phyloP scores from a whole-genome alignment of 2,797 vertebrate species.

The Pipistrellus pipistrellus region DNA sequence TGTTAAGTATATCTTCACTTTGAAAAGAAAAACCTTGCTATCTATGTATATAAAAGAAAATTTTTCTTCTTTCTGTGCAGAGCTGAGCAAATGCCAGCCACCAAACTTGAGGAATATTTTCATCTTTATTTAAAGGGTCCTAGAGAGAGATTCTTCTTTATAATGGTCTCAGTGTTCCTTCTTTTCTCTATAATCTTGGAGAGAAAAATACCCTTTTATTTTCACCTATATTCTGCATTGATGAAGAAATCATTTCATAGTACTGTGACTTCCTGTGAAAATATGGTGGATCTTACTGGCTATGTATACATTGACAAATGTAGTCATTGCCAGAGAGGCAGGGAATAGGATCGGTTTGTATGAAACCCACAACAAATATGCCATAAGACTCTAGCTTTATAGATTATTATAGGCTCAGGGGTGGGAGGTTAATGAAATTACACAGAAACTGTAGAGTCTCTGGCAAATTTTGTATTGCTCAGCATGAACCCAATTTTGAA shows the following conservation, averaged over 20 bases:
- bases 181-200: neutral
- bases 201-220: neutral
- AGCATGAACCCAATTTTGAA: neutral
- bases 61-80: neutral
- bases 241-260: neutral
- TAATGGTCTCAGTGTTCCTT: neutral
- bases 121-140: neutral
- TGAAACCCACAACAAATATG: neutral
- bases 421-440: neutral
- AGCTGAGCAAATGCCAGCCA: neutral
- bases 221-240: neutral
- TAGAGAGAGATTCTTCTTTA: neutral
- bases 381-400: neutral
- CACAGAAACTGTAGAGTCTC: neutral
- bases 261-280: neutral
- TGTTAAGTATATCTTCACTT: constrained; percentile 15
- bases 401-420: neutral
- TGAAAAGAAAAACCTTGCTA: neutral
- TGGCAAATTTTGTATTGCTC: neutral
- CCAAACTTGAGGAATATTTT: neutral
- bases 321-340: neutral
- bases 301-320: neutral
- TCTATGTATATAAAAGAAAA: neutral
- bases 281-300: neutral
- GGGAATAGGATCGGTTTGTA: neutral